Evolutionary conservation across 2,113 vertebrate species (phyloP).

Genomic region (Nettapus auritus): DNA sequence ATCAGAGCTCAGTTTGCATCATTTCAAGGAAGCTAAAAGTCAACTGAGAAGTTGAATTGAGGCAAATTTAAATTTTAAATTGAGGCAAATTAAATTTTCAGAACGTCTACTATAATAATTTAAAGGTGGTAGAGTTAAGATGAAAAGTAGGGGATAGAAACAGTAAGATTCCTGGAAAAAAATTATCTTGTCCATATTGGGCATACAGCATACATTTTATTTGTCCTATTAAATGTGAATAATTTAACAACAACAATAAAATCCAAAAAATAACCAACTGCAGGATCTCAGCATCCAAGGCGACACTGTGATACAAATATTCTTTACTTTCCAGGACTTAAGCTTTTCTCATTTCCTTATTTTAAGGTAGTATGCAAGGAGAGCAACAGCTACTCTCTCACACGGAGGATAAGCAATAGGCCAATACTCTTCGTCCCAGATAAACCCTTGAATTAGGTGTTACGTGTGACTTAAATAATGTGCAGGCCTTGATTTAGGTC

Average conservation of each 20-base stretch:
- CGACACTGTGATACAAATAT: accelerated
- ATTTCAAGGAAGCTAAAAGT: background rate
- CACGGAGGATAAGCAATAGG: background rate
- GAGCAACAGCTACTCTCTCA: background rate
- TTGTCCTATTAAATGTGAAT: background rate
- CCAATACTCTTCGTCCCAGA: background rate
- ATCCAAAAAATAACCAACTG: background rate
- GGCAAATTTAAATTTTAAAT: background rate
- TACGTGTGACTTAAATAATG: background rate
- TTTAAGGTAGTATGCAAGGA: background rate
- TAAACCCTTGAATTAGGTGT: background rate
- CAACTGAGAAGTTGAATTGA: background rate
- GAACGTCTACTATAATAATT: accelerated
- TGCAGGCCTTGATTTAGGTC: background rate
- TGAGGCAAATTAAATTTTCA: background rate
- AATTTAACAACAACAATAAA: background rate
- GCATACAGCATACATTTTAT: background rate
- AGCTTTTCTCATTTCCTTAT: background rate
- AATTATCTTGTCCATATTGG: background rate
- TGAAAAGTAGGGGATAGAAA: background rate
- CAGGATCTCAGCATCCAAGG: background rate
- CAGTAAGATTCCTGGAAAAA: background rate
- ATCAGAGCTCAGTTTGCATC: background rate
- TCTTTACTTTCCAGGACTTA: background rate
- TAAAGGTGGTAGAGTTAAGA: accelerated